Evolutionary conservation across 1,140 invertebrate species (phyloP), one percentile per base, ranked within the genome.

Genomic region (Temnothorax longispinosus): DNA sequence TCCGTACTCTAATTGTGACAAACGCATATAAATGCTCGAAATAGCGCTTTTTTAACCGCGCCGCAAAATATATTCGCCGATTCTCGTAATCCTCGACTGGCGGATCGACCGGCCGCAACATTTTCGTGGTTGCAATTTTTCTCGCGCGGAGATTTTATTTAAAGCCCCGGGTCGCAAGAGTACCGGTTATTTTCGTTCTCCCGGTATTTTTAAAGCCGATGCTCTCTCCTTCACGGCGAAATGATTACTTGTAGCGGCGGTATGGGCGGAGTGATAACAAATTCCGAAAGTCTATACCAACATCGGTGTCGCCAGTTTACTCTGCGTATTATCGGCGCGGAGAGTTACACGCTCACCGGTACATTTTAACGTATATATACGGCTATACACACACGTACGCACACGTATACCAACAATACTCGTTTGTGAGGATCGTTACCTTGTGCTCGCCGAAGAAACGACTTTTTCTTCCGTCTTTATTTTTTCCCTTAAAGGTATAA

Each of bases 191-290:
- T 90, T 89, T 89, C 52, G 77, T 89, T 89, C 52, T 67, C 27
- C 58, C 13, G 65, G 88, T 89, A 87, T 87, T 89, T 87, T 89
- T 84, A 84, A 87, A 87, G 78, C 47, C 44, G 88, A 82, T 87
- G 75, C 60, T 76, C 78, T 76, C 85, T 78, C 54, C 64, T 89
- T 78, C 56, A 69, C 67, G 88, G 74, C 64, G 44, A 75, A 90
- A 67, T 87, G 89, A 89, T 84, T 84, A 82, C 88, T 65, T 77
- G 85, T 88, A 58, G n/a, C 72, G 74, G 32, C 54, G 11, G 84
- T 54, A 52, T 44, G 84, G 58, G 58, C 15, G 62, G 52, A 58
- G 85, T 87, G 89, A 89, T 90, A 90, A 90, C 85, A 84, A 90
- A 89, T 89, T 84, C 88, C 89, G 44, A 60, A 77, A 86, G 67